These are phyloP conservation scores for Trinectes maculatus DNA, from an alignment of 2,113 vertebrate genomes.

Conservation along the genomic window DNA sequence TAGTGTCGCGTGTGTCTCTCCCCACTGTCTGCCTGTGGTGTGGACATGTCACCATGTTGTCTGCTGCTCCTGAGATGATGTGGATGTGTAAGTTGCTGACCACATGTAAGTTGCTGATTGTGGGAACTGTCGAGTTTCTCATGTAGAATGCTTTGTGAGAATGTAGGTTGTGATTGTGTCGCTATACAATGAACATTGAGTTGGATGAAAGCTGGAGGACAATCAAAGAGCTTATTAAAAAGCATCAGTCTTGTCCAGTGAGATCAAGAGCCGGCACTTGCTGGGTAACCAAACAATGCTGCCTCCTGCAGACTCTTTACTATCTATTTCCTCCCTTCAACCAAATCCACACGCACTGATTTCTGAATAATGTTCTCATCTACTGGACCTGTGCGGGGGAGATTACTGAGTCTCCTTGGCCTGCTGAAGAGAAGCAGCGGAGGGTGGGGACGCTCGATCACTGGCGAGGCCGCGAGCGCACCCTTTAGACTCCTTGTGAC, in stretches of 20 bases:
- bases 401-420: conserved; percentile 8
- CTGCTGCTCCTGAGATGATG: too few species aligned
- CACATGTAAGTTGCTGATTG: not conserved
- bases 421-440: not conserved
- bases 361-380: not conserved
- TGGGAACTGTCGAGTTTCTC: not conserved
- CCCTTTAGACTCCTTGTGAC: conserved; percentile 76
- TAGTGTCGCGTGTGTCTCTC: too few species aligned
- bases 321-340: not conserved
- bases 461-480: conserved; percentile 39
- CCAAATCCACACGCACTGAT: not conserved
- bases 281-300: conserved; percentile 47
- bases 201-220: not conserved
- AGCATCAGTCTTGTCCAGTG: conserved; percentile 2
- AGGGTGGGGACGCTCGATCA: conserved; percentile 37
- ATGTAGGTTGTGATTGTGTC: not conserved
- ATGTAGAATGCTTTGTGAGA: not conserved
- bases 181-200: not conserved
- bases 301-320: conserved; percentile 37
- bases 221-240: conserved; percentile 38
- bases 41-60: too few species aligned
- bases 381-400: not conserved
- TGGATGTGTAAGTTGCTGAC: too few species aligned
- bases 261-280: conserved; percentile 18
- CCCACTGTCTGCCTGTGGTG: too few species aligned